Base-by-base conservation (phyloP, 2,113 vertebrate genomes). In the Apodemus speciosus region DNA sequence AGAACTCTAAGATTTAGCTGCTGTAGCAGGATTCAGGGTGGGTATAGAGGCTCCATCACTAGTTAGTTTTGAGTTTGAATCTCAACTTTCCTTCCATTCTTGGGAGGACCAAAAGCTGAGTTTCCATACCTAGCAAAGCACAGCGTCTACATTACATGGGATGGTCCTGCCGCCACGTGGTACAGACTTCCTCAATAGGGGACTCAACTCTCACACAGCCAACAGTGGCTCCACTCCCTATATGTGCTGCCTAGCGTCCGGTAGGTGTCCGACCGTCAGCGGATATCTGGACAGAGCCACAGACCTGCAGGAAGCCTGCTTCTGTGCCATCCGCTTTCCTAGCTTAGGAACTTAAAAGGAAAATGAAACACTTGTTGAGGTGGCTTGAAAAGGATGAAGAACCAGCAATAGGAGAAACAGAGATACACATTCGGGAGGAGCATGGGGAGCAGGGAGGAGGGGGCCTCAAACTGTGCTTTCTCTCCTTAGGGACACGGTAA, bases 321-420 rank as follows among this genome's bases (percentile, higher is more conserved):
- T 88, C 60, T 51, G 1, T 1, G 14, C 3, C 3, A 35, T 71
- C 38, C 25, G 53, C 35, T 16, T 69, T 77, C 27, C 88, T 68
- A 38, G 25, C 38, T 85, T 16, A 72, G 73, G 5, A 87, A 80
- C 27, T 91, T 64, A 13, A 60, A 30, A 76, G 62, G 38, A 62
- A 68, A 68, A 58, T 20, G 58, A 83, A 76, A 58, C n/a, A 71
- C 60, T 76, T n/a, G 15, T 71, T 92, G 88, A 89, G 73, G 90
- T 60, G 46, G 16, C 20, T 84, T 53, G 53, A 25, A 58, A 90
- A 40, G 9, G 25, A 76, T 14, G 27, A 56, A 51, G 16, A 69
- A 20, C 6, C 8, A 68, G 38, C 11, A 32, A 27, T 2, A 68
- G 32, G 68, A 83, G 32, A 91, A 80, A 77, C 13, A 21, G 20